These are phyloP conservation scores for Limnephilus marmoratus DNA, from an alignment of 2,888 invertebrate species.

Conservation along the genomic window DNA sequence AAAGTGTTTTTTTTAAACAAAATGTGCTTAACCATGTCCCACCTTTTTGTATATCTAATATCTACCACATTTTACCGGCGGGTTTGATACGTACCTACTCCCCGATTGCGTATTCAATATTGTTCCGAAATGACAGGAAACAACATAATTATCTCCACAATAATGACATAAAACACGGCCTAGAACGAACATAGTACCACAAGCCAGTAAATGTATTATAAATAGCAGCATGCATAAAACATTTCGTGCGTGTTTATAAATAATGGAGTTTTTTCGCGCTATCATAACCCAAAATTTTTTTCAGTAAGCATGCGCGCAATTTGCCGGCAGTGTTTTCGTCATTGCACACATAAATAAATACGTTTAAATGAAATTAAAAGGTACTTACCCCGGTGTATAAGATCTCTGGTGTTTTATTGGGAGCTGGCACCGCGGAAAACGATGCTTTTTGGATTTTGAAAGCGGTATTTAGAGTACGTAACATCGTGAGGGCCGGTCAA, in stretches of 20 bases:
- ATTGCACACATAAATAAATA: neutral
- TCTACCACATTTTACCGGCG: neutral
- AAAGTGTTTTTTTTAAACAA: too few relatives aligned
- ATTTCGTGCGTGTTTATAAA: neutral
- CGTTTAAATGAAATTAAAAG: neutral
- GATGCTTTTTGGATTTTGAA: constrained; percentile 72
- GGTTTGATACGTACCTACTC: too few relatives aligned
- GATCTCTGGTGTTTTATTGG: constrained; percentile 83
- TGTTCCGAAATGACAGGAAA: neutral
- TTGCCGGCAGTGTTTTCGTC: neutral
- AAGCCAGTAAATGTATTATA: neutral
- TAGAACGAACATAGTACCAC: neutral
- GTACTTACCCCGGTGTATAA: constrained; percentile 86
- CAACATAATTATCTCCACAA: neutral
- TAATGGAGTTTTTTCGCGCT: neutral
- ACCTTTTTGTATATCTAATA: too few relatives aligned
- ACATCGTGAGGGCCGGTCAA: constrained; percentile 68
- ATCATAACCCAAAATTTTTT: neutral
- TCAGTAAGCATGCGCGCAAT: neutral
- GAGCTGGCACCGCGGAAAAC: constrained; percentile 80
- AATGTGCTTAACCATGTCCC: too few relatives aligned
- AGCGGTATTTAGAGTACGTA: constrained; percentile 69
- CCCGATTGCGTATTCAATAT: neutral
- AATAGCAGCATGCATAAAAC: neutral
- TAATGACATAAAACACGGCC: neutral